These are phyloP conservation scores for Thecophora atra DNA, from an alignment of 2,888 invertebrate genomes.

Conservation along the genomic window DNA sequence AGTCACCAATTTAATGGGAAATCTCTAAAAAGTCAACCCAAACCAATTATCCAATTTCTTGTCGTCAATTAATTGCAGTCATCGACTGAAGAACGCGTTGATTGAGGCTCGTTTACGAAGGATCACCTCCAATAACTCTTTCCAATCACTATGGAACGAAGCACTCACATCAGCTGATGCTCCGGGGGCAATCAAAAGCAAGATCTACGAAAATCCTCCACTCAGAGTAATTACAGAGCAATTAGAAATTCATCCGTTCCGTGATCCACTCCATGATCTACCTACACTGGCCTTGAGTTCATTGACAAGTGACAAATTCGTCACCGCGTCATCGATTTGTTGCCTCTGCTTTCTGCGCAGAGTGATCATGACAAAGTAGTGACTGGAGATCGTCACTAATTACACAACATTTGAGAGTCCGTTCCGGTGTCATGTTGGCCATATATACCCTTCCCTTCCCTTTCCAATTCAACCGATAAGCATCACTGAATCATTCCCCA, in stretches of 20 bases:
- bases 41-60: no score
- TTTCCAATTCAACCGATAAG: constrained; percentile 38
- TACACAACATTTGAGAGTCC: constrained; percentile 11
- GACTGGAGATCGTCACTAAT: constrained; percentile 37
- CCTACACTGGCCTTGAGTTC: neutral
- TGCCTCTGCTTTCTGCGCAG: constrained; percentile 53
- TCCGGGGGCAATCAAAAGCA: neutral
- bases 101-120: neutral
- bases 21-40: no score
- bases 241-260: neutral
- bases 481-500: constrained; percentile 30
- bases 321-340: constrained; percentile 53
- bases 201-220: neutral
- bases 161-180: no score
- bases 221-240: neutral
- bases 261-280: neutral
- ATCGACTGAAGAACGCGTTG: neutral
- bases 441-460: constrained; percentile 33
- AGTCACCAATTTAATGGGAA: no score
- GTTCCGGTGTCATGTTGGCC: constrained; percentile 23
- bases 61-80: no score
- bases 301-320: constrained; percentile 35
- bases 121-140: neutral
- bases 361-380: constrained; percentile 48
- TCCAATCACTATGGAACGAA: no score